These are phyloP conservation scores for Agrotis exclamationis DNA, from an alignment of 2,888 invertebrate genomes.

Conservation along the genomic window DNA sequence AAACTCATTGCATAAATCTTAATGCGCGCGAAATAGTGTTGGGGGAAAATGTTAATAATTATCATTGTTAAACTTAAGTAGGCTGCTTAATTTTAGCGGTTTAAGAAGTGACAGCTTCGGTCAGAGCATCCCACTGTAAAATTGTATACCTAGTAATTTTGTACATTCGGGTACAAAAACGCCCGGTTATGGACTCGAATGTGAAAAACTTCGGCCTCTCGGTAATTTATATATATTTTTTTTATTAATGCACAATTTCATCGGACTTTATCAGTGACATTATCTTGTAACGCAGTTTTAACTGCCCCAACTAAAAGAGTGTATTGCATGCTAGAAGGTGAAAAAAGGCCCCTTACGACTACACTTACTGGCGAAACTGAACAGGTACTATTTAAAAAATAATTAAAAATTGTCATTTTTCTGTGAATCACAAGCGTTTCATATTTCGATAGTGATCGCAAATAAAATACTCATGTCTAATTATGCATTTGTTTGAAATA, in stretches of 20 bases:
- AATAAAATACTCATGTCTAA: no score
- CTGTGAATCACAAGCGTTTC: neutral
- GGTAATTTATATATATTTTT: slow-evolving; percentile 14
- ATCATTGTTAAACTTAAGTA: neutral
- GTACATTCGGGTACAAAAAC: slow-evolving; percentile 11
- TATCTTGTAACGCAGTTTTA: slow-evolving; percentile 3
- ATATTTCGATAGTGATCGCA: no score
- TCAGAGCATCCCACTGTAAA: neutral
- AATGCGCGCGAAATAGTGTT: neutral
- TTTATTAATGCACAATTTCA: slow-evolving; percentile 7
- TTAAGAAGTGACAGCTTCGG: slow-evolving; percentile 9
- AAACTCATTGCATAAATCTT: neutral
- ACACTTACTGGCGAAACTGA: no score
- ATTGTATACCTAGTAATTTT: slow-evolving; percentile 16
- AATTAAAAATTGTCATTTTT: neutral
- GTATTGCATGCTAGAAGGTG: neutral
- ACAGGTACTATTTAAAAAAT: no score
- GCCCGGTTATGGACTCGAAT: neutral
- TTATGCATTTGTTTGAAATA: no score
- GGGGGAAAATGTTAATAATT: neutral
- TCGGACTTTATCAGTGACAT: slow-evolving; percentile 10
- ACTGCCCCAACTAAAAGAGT: neutral
- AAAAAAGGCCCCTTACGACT: no score
- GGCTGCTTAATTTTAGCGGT: neutral
- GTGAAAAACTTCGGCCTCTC: neutral